These are phyloP conservation scores for Enteromius unitaeniatus DNA, from an alignment of 2,797 vertebrate species.

Conservation along the genomic window DNA sequence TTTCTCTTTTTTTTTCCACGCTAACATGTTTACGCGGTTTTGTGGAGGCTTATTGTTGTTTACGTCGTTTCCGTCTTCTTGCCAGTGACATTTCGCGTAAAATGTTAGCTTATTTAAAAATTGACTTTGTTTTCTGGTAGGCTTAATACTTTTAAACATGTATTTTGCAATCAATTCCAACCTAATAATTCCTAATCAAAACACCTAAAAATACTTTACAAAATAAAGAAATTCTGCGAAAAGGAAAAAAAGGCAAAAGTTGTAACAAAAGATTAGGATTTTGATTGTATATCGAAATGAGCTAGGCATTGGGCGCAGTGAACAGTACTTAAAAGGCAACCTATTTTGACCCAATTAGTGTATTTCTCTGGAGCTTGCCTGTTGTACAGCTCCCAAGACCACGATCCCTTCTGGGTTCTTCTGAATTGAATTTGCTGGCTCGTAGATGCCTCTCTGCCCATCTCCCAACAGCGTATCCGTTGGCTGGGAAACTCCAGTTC, in stretches of 20 bases:
- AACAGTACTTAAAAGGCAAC: constrained; percentile 59
- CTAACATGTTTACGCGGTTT: background rate
- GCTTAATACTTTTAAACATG: background rate
- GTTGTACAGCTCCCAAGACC: constrained; percentile 66
- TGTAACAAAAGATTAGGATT: background rate
- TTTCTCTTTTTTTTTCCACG: background rate
- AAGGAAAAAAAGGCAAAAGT: background rate
- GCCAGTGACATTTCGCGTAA: background rate
- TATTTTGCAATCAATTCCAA: background rate
- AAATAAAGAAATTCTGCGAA: background rate
- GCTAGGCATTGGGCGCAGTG: constrained; percentile 5
- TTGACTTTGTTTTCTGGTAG: background rate
- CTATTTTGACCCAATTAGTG: constrained; percentile 65
- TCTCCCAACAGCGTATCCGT: constrained; percentile 62
- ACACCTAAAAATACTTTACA: background rate
- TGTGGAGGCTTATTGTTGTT: background rate
- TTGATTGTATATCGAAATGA: background rate
- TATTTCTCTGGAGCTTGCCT: constrained; percentile 64
- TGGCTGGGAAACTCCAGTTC: constrained; percentile 59
- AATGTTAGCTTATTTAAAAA: background rate
- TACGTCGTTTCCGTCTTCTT: background rate
- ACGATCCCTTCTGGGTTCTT: constrained; percentile 67
- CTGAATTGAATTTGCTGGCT: constrained; percentile 72
- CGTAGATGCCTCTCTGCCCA: constrained; percentile 55
- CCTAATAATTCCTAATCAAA: background rate